Conservation (phyloP, 2,888 invertebrate species). For the Antheraea assamensis region DNA sequence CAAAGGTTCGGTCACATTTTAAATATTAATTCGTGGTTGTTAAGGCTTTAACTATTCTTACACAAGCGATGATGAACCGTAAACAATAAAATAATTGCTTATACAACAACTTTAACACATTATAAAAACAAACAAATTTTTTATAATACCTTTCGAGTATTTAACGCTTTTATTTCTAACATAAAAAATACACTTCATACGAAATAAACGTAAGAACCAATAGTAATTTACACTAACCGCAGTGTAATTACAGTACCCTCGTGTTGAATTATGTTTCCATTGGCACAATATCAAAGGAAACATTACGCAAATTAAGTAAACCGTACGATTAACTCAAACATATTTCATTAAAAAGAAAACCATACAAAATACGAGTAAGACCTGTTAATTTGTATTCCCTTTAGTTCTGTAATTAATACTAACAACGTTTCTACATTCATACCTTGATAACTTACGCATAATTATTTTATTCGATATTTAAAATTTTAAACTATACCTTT, state of each 20-base stretch:
- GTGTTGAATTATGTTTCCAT: conserved; percentile 14
- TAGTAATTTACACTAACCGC: conserved; percentile 20
- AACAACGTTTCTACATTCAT: conserved; percentile 47
- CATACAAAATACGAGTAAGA: conserved; percentile 58
- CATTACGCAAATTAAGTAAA: conserved; percentile 45
- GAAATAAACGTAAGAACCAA: conserved; percentile 11
- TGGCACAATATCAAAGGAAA: conserved; percentile 36
- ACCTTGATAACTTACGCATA: neutral
- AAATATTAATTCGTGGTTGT: conserved; percentile 69
- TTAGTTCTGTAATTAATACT: conserved; percentile 58
- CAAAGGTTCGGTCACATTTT: conserved; percentile 63
- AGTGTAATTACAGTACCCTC: conserved; percentile 17
- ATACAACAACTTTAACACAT: conserved; percentile 34
- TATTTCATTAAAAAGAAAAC: conserved; percentile 49
- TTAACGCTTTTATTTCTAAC: conserved; percentile 11
- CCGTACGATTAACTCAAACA: conserved; percentile 49
- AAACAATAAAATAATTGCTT: conserved; percentile 63
- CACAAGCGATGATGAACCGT: conserved; percentile 67
- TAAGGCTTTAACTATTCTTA: conserved; percentile 69
- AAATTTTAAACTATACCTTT: conserved; percentile 36
- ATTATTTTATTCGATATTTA: conserved; percentile 18
- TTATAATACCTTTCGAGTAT: conserved; percentile 9
- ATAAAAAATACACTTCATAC: neutral
- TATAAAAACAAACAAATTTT: conserved; percentile 36
- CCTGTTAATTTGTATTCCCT: conserved; percentile 63